These are phyloP conservation scores for Drosophila tsacasi DNA, from an alignment of 1,140 invertebrate species.

Conservation along the genomic window DNA sequence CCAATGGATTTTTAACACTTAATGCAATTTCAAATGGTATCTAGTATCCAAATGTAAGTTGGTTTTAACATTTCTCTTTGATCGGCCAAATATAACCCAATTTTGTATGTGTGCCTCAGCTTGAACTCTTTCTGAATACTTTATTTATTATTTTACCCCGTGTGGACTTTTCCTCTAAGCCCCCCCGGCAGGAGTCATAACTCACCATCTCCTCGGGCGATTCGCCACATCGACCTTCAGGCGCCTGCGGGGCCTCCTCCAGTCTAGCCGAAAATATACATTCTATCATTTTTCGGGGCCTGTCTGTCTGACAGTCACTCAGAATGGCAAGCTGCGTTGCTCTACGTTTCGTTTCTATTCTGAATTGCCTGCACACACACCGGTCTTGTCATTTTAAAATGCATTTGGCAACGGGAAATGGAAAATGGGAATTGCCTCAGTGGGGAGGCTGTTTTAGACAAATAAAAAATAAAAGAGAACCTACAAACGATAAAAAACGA, in stretches of 20 bases:
- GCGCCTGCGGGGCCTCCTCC: slow-evolving; percentile 6
- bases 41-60: not conserved
- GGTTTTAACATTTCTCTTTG: not conserved
- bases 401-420: slow-evolving; percentile 62
- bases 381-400: slow-evolving; percentile 62
- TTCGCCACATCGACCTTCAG: slow-evolving; percentile 41
- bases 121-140: not conserved
- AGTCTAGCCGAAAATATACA: slow-evolving; percentile 32
- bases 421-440: slow-evolving; percentile 56
- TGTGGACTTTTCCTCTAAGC: slow-evolving; percentile 1
- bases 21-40: too few species aligned
- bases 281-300: slow-evolving; percentile 35
- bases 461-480: slow-evolving; percentile 2
- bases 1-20: too few species aligned
- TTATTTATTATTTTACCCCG: not conserved
- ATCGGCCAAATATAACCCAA: not conserved
- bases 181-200: slow-evolving; percentile 1
- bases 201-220: slow-evolving; percentile 34
- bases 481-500: slow-evolving; percentile 22
- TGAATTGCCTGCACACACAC: slow-evolving; percentile 14
- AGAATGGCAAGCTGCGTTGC: slow-evolving; percentile 48
- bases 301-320: slow-evolving; percentile 39
- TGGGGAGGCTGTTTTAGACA: slow-evolving; percentile 45
- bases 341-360: slow-evolving; percentile 27
- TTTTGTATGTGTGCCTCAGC: not conserved